Evolutionary conservation across 2,888 invertebrate species (phyloP).

Genomic region (Drosophila koepferae): DNA sequence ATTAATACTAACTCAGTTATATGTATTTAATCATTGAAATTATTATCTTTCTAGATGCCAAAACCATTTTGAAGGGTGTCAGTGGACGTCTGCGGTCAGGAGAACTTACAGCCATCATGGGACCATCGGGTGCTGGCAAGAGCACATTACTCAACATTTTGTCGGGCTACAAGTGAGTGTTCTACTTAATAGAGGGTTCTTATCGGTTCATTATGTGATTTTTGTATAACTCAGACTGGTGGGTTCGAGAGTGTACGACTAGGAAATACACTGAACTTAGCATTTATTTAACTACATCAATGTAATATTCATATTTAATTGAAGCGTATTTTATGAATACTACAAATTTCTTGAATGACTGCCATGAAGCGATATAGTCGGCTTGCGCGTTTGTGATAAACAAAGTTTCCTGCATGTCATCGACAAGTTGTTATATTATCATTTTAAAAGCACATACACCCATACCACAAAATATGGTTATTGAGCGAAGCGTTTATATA

Average conservation of each 20-base stretch:
- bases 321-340: background rate
- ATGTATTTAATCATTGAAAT: constrained; percentile 16
- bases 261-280: background rate
- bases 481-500: constrained; percentile 31
- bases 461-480: constrained; percentile 4
- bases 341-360: constrained; percentile 16
- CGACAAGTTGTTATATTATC: constrained; percentile 34
- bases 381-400: constrained; percentile 14
- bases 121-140: constrained; percentile 97
- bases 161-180: constrained; percentile 96
- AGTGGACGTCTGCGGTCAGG: constrained; percentile 95
- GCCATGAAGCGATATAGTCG: constrained; percentile 4
- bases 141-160: constrained; percentile 97
- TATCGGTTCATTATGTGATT: background rate
- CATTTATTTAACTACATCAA: too few relatives aligned
- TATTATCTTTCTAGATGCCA: constrained; percentile 88
- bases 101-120: constrained; percentile 98
- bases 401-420: constrained; percentile 51
- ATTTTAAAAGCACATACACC: constrained; percentile 1
- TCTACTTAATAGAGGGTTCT: background rate
- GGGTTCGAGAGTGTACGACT: background rate
- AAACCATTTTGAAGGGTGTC: constrained; percentile 94
- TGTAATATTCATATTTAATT: background rate
- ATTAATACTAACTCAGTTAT: background rate
- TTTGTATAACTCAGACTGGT: background rate